Conservation (phyloP, 2,113 vertebrate genomes). For the Henicopernis longicauda region DNA sequence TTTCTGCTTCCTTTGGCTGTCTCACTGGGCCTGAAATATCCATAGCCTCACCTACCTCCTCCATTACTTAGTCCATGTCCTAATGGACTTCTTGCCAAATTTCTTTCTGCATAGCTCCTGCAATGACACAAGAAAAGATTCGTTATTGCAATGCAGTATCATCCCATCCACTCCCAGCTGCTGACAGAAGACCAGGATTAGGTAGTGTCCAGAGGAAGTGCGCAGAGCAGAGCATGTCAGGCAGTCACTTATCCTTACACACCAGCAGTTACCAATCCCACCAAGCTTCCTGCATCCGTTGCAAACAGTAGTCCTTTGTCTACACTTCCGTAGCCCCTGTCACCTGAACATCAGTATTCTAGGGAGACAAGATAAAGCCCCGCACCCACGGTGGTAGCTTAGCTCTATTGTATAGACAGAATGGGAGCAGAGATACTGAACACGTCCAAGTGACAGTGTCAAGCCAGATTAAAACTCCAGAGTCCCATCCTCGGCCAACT, state of each 20-base stretch:
- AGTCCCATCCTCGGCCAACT: constrained; percentile 56
- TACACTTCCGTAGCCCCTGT: constrained; percentile 37
- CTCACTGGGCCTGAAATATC: neutral
- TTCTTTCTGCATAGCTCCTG: constrained; percentile 73
- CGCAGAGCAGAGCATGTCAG: constrained; percentile 53
- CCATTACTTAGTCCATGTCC: constrained; percentile 71
- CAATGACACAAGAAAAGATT: neutral
- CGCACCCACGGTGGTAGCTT: constrained; percentile 51
- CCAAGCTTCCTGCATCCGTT: constrained; percentile 55
- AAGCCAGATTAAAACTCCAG: constrained; percentile 59
- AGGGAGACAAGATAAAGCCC: constrained; percentile 56
- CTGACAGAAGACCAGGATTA: constrained; percentile 40
- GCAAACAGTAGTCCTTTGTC: constrained; percentile 20
- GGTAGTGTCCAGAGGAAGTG: constrained; percentile 53
- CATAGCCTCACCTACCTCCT: constrained; percentile 62
- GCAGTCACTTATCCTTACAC: constrained; percentile 57
- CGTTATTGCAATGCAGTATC: neutral
- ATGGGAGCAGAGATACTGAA: constrained; percentile 63
- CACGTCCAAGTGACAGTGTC: constrained; percentile 39
- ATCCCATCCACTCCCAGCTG: neutral
- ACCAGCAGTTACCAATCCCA: constrained; percentile 60
- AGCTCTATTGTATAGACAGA: constrained; percentile 46
- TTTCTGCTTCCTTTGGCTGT: neutral
- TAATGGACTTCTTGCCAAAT: constrained; percentile 47
- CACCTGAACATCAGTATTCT: constrained; percentile 32